Evolutionary conservation across 2,113 vertebrate genomes (phyloP).

Genomic region (Tychaedon coryphoeus): DNA sequence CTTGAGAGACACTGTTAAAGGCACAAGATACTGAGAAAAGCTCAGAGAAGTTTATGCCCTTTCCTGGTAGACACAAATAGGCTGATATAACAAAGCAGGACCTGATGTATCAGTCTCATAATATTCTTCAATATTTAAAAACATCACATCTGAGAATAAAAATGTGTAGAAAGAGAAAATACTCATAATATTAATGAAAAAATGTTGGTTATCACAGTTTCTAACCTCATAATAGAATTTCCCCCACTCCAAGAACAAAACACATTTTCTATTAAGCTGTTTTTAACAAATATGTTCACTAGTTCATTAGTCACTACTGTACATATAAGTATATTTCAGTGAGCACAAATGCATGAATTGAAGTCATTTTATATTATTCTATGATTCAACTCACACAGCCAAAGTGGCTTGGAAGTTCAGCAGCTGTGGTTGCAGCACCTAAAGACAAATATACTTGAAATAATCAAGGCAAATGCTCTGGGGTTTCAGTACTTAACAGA

Average conservation of each 20-base stretch:
- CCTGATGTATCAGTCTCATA: not conserved
- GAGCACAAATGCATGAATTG: not conserved
- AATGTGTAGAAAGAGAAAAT: not conserved
- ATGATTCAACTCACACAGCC: not conserved
- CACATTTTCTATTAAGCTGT: not conserved
- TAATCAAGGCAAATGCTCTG: not conserved
- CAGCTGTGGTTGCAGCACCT: not conserved
- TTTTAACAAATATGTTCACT: not conserved
- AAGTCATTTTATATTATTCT: not conserved
- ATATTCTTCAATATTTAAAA: not conserved
- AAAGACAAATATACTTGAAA: conserved; percentile 22
- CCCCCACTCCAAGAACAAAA: not conserved
- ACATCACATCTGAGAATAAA: conserved; percentile 14
- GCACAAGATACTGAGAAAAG: not conserved
- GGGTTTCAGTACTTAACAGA: not conserved
- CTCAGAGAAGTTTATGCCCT: not conserved
- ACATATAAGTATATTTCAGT: not conserved
- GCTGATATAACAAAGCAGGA: not conserved
- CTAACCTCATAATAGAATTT: not conserved
- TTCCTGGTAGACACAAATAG: not conserved
- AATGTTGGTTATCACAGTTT: not conserved
- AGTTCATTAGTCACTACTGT: not conserved
- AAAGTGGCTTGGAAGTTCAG: not conserved
- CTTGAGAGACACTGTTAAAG: not conserved
- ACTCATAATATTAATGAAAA: not conserved